Conservation (phyloP, 2,888 invertebrate species). For the Xylocampa areola region DNA sequence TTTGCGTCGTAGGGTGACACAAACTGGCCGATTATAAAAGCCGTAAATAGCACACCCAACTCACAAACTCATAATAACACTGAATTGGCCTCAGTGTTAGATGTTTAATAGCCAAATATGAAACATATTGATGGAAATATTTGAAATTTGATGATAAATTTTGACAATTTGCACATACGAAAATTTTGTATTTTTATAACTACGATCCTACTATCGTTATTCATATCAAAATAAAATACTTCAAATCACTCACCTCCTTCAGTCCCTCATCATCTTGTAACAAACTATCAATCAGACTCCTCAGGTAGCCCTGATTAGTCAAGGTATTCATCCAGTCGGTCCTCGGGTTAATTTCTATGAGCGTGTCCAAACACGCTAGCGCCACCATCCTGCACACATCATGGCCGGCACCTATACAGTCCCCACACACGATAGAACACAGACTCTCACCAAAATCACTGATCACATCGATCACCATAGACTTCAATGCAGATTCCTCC, state of each 20-base stretch:
- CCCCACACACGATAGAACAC: constrained; percentile 94
- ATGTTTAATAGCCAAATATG: too few relatives aligned
- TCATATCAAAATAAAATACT: background rate
- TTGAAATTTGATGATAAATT: too few relatives aligned
- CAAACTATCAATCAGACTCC: constrained; percentile 95
- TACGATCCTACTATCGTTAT: too few relatives aligned
- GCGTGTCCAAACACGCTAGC: constrained; percentile 94
- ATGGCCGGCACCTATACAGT: constrained; percentile 95
- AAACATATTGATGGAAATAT: too few relatives aligned
- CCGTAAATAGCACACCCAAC: too few relatives aligned
- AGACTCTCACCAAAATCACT: constrained; percentile 94
- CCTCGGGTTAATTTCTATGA: constrained; percentile 93
- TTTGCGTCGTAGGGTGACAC: too few relatives aligned
- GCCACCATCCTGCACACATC: constrained; percentile 97
- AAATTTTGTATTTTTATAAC: too few relatives aligned
- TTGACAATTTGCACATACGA: too few relatives aligned
- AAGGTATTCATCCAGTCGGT: constrained; percentile 87
- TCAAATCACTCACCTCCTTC: constrained; percentile 77
- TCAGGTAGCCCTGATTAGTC: constrained; percentile 92
- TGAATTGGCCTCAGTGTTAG: too few relatives aligned
- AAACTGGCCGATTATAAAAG: too few relatives aligned
- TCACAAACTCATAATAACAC: too few relatives aligned
- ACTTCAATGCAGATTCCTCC: constrained; percentile 79
- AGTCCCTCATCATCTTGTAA: constrained; percentile 93
- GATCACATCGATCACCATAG: constrained; percentile 87